These are phyloP conservation scores for Aphaenogaster ashmeadi DNA, from an alignment of 1,140 invertebrate species.

Conservation along the genomic window DNA sequence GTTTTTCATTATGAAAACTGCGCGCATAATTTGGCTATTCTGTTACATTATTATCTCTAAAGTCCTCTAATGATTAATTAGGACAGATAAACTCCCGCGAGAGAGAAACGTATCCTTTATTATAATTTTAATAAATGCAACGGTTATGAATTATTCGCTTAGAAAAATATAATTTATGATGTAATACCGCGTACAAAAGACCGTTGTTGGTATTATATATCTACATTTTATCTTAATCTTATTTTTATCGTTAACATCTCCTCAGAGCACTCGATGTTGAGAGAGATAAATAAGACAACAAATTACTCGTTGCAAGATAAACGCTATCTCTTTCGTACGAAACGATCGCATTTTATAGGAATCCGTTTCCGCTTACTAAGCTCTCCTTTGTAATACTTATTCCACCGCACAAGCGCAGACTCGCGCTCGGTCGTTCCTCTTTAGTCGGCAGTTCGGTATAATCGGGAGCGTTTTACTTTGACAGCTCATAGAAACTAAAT, in stretches of 20 bases:
- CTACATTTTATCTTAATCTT: constrained; percentile 20
- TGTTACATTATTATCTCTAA: constrained; percentile 33
- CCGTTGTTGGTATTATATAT: background rate
- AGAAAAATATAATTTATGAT: background rate
- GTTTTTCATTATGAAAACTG: constrained; percentile 27
- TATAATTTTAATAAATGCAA: constrained; percentile 45
- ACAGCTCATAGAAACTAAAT: constrained; percentile 44
- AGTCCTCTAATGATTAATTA: constrained; percentile 37
- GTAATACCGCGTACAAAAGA: constrained; percentile 5
- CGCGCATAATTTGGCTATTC: constrained; percentile 35
- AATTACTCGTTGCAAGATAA: constrained; percentile 45
- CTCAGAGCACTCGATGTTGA: background rate
- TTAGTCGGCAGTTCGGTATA: constrained; percentile 45
- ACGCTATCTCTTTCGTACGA: constrained; percentile 33
- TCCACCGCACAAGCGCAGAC: constrained; percentile 9
- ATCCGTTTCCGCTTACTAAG: constrained; percentile 57
- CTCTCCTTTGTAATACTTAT: constrained; percentile 56
- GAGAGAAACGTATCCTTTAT: constrained; percentile 6
- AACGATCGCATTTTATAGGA: constrained; percentile 56
- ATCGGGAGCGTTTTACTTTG: constrained; percentile 52
- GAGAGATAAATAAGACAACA: constrained; percentile 41
- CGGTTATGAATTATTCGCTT: background rate
- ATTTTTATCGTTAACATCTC: constrained; percentile 30
- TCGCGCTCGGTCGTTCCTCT: constrained; percentile 42
- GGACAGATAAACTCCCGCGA: background rate